phyloP scores from a whole-genome alignment of 2,113 vertebrate species.

The Eurystomus gularis region DNA sequence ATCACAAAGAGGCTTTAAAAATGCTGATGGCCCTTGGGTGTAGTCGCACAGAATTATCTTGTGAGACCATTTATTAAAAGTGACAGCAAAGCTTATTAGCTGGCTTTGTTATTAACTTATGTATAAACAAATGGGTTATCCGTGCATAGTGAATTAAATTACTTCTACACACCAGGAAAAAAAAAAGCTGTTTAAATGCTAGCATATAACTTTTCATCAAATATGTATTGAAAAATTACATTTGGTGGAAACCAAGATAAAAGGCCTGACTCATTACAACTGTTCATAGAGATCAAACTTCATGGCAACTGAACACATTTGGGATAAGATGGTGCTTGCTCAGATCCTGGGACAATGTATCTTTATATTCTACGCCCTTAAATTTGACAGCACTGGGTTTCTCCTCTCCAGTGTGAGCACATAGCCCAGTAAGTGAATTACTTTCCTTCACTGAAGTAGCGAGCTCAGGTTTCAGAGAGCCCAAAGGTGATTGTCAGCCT shows the following conservation, averaged over 20 bases:
- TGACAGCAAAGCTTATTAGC: conserved; percentile 51
- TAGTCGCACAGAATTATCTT: conserved; percentile 24
- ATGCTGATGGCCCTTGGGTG: conserved; percentile 31
- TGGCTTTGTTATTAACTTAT: conserved; percentile 45
- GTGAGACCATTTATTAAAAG: conserved; percentile 54
- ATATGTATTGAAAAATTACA: background rate
- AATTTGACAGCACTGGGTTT: background rate
- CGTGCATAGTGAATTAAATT: background rate
- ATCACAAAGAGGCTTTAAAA: conserved; percentile 3
- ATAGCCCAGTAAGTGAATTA: accelerated
- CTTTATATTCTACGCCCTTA: background rate
- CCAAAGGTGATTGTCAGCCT: background rate
- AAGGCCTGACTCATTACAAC: background rate
- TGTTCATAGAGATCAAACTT: background rate
- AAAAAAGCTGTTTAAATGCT: background rate
- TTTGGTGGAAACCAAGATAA: background rate
- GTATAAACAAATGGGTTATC: conserved; percentile 36
- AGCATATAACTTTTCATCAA: background rate
- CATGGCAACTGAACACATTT: background rate
- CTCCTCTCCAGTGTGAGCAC: background rate
- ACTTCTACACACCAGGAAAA: background rate
- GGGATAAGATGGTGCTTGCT: background rate
- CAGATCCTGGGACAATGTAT: background rate
- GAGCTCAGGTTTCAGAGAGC: background rate
- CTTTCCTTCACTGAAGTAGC: background rate